Base-by-base conservation (phyloP, 2,113 vertebrate genomes). In the Echinops telfairi region DNA sequence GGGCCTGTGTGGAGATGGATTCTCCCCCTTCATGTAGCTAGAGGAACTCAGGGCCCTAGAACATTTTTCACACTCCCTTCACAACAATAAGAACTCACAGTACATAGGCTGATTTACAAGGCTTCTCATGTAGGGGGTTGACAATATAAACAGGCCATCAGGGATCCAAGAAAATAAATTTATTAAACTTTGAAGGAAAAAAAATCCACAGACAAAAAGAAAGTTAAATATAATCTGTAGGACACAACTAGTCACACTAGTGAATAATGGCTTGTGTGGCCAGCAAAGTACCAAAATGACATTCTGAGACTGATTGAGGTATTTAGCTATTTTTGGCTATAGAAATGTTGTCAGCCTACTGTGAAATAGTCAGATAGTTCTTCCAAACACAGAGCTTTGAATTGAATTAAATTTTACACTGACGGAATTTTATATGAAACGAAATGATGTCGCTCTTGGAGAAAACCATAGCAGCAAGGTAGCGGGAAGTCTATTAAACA, bases 321-420 rank as follows among this genome's bases (percentile, higher is more conserved):
- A 98, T 98, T 98, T 98, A 98, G 96, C 98, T 98, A 98, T 98
- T 98, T 98, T 98, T 98, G 98, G 98, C 98, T 98, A 98, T 95
- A 96, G 96, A 97, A 97, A 97, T 88, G 90, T 96, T 97, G n/a
- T 95, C 94, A 97, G 90, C 94, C 96, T 96, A 96, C 83, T 97
- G 95, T 97, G 97, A 98, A 97, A 97, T 89, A 97, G n/a, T n/a
- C n/a, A n/a, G 95, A 98, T 91, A 97, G 92, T 97, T 98, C 94
- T 95, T 96, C 95, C 96, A 97, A 98, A 98, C 97, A 98, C 96
- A 98, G 95, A 98, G 89, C 92, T 98, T 97, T 97, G 97, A 97
- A 96, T 97, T 97, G 97, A 97, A 97, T 98, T 98, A 98, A 88
- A 96, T 97, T 97, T 97, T 97, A 91, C 95, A 95, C 76, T 85